phyloP scores from a whole-genome alignment of 2,113 vertebrate genomes.

The Tetrax tetrax region DNA sequence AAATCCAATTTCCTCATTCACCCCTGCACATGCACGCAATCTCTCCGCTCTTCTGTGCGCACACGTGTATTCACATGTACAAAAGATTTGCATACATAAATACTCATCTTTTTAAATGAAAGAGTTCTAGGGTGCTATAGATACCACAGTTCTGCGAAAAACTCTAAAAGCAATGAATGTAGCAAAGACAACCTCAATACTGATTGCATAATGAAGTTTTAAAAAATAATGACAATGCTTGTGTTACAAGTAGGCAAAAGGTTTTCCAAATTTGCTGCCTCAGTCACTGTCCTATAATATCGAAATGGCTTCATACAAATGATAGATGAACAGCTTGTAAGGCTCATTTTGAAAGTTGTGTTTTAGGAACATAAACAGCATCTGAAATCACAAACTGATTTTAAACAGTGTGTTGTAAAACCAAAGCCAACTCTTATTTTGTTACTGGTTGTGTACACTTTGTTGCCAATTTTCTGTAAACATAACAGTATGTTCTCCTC shows the following conservation, averaged over 20 bases:
- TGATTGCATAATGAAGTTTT: fast-evolving
- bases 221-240: background rate
- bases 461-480: constrained; percentile 46
- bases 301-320: background rate
- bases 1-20: background rate
- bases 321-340: constrained; percentile 31
- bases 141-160: background rate
- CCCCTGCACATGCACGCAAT: fast-evolving
- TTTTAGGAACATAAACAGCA: constrained; percentile 53
- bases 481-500: constrained; percentile 39
- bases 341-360: constrained; percentile 12
- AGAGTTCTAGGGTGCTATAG: background rate
- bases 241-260: fast-evolving
- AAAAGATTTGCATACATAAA: background rate
- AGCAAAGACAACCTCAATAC: fast-evolving
- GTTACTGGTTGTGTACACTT: constrained; percentile 24
- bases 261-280: background rate
- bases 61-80: background rate
- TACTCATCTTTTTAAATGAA: background rate
- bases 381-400: constrained; percentile 56
- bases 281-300: fast-evolving
- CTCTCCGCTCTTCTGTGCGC: background rate
- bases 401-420: background rate
- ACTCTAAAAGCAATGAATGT: background rate
- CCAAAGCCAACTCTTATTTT: constrained; percentile 39